Base-by-base conservation (phyloP, 2,888 invertebrate species). In the Pogonocherus hispidulus region DNA sequence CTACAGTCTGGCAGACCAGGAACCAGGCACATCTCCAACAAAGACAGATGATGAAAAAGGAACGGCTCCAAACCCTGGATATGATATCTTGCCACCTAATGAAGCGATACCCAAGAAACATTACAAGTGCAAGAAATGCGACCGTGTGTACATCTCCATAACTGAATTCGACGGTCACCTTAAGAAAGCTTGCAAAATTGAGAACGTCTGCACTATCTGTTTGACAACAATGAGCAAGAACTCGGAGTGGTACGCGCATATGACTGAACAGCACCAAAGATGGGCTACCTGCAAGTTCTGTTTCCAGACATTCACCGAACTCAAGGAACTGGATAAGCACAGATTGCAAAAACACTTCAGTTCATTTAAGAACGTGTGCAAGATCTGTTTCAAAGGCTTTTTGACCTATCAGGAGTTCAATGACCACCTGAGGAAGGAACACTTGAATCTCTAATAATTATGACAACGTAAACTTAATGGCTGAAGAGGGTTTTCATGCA, bases 341-440 rank as follows among this genome's bases (percentile, higher is more conserved):
- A 60, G 55, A 41, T 49, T 35, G 5, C 9, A n/a, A 3, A 14
- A 35, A 16, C 68, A 69, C 47, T 55, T 69, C n/a, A 60, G 56
- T 19, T 19, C 59, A n/a, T 65, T 69, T 2, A 60, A 69, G 9
- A 69, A 69, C 44, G 5, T 65, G 8, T 69, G 65, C n/a, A 65
- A 62, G 46, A 69, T 65, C 16, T 65, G 65, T 46, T 65, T 57
- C n/a, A 22, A 22, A 2, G 46, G 55, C n/a, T 65, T 69, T 44
- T 27, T 52, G 9, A 60, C 65, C 19, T 65, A 23, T 18, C 32
- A 62, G 14, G 52, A 69, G 44, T 69, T 69, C 23, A 44, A 52
- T 16, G 22, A 3, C 8, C 68, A 69, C 14, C 22, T 69, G 14
- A 19, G 51, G 35, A 49, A 65, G 19, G 32, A 52, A 37, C 68